Base-by-base conservation (phyloP, 1,140 invertebrate species). In the Euwallacea similis region DNA sequence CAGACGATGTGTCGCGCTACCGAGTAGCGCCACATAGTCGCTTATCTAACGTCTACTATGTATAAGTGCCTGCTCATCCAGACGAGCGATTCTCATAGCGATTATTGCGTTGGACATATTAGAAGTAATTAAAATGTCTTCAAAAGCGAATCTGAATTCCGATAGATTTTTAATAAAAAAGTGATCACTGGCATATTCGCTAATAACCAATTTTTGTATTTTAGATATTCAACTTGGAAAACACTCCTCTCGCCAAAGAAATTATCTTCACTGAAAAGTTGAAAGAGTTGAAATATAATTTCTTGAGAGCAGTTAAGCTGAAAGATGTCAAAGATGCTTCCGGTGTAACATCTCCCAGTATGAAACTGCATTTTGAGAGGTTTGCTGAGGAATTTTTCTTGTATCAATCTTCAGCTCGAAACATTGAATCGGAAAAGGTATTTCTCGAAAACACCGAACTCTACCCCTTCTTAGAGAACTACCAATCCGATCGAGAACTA, bases 141-240 rank as follows among this genome's bases (percentile, higher is more conserved):
- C 21, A 33, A 33, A 33, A 33, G 4, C 21, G 4, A 33, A 33
- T 33, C 4, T 2, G 21, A 4, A 33, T 33, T 33, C 21, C 21
- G 21, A 33, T 33, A 33, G 21, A 33, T 33, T 33, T 33, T 33
- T 33, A 2, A 33, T 33, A 13, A 11, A n/a, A 62, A n/a, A 9
- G 2, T 33, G 8, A 7, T 7, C 13, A 61, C 2, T 58, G 13
- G n/a, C 55, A 33, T 33, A 33, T 33, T 33, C 4, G 4, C 21
- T 33, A 33, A 2, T 4, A 58, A 10, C 2, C n/a, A 2, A 42
- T 58, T 55, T 63, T 68, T 74, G 58, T 72, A 65, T 80, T 80
- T 41, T 74, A 85, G 84, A 83, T 83, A 15, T 85, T 83, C 66
- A 77, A 82, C 60, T 68, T 85, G 50, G 72, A 83, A 70, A 74